Percentiles rank a stretch among this genome's conserved stretches.
Conservation (phyloP, 2,888 invertebrate genomes). For the Bhutanitis thaidina region DNA sequence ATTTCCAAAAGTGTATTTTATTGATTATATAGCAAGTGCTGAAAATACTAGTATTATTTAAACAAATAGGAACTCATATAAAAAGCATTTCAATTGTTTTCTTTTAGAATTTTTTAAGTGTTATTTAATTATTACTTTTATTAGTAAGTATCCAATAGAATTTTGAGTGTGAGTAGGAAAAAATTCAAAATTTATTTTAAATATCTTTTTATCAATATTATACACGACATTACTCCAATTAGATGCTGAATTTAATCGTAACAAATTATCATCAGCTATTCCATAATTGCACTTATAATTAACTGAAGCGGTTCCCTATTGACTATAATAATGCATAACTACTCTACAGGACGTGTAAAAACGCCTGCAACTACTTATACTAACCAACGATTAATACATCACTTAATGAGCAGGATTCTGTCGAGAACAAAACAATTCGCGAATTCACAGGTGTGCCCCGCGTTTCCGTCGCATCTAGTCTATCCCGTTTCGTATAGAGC, state of each 20-base stretch:
- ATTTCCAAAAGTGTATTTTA: too few species aligned
- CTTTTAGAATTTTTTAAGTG: too few species aligned
- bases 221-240: not conserved
- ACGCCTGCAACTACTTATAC: conserved; percentile 58
- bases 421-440: conserved; percentile 52
- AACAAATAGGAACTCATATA: too few species aligned
- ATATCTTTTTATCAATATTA: too few species aligned
- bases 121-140: too few species aligned
- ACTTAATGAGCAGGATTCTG: conserved; percentile 42
- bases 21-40: too few species aligned
- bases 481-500: conserved; percentile 43
- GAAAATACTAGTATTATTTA: too few species aligned
- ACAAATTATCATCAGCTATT: conserved; percentile 9
- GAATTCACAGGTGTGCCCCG: conserved; percentile 54
- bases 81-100: too few species aligned
- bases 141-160: too few species aligned
- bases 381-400: conserved; percentile 59
- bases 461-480: conserved; percentile 54
- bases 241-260: not conserved
- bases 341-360: conserved; percentile 47
- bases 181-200: too few species aligned
- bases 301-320: conserved; percentile 16
- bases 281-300: conserved; percentile 17
- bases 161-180: too few species aligned
- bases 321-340: conserved; percentile 7